phyloP scores from a whole-genome alignment of 2,888 invertebrate species.

The Scotopteryx bipunctaria region DNA sequence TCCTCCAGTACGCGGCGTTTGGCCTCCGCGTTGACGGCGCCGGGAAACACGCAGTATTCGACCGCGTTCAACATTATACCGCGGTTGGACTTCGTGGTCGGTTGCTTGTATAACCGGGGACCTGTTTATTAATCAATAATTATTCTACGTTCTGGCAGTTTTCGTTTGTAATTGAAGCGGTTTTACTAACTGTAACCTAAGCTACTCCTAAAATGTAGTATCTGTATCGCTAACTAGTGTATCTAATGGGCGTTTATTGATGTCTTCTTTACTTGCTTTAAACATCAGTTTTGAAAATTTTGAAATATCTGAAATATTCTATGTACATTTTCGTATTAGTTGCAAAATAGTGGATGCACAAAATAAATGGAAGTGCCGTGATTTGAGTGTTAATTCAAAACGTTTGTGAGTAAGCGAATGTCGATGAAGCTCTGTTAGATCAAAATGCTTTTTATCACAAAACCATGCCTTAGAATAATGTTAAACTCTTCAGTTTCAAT shows the following conservation, averaged over 20 bases:
- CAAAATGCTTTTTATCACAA: slow-evolving; percentile 63
- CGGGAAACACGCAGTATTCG: slow-evolving; percentile 99
- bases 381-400: slow-evolving; percentile 52
- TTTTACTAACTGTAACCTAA: slow-evolving; percentile 4
- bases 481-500: slow-evolving; percentile 18
- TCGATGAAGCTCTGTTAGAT: slow-evolving; percentile 63
- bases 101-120: slow-evolving; percentile 98
- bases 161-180: not conserved
- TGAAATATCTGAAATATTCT: slow-evolving; percentile 21
- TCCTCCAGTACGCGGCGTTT: slow-evolving; percentile 97
- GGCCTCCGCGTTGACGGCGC: slow-evolving; percentile 96
- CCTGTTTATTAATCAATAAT: slow-evolving; percentile 79
- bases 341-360: slow-evolving; percentile 51
- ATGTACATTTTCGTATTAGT: slow-evolving; percentile 37
- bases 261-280: not conserved
- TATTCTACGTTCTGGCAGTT: not conserved
- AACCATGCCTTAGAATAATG: slow-evolving; percentile 71
- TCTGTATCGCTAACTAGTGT: slow-evolving; percentile 8
- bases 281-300: not conserved
- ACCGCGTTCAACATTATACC: slow-evolving; percentile 98
- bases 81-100: slow-evolving; percentile 98
- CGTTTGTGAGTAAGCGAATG: slow-evolving; percentile 43
- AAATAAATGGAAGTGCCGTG: slow-evolving; percentile 52
- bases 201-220: slow-evolving; percentile 11
- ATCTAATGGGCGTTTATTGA: slow-evolving; percentile 4